Base-by-base conservation (phyloP, 2,113 vertebrate genomes). In the Semicossyphus pulcher region DNA sequence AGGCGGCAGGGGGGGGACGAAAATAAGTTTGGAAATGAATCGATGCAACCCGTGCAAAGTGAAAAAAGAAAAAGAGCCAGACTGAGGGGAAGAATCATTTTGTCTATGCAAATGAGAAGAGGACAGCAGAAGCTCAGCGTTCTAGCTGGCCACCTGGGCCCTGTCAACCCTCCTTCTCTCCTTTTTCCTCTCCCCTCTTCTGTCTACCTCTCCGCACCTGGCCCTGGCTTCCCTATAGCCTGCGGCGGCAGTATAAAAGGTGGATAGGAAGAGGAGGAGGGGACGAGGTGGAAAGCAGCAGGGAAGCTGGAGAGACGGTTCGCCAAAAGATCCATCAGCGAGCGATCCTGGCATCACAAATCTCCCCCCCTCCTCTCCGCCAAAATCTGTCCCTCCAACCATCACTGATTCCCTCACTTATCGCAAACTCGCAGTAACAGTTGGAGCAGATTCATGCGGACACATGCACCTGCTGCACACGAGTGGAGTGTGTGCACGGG, bases 81-180 rank as follows among this genome's bases (percentile, higher is more conserved):
- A 76, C 47, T 65, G 66, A 59, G 48, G 62, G 48, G 66, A 32
- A 66, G 83, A 65, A 77, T 12, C 31, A 82, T 86, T 72, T 85
- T 88, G 72, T 87, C 49, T 53, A 85, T 91, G 85, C 85, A 88
- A 90, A 91, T 88, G 76, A 84, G 77, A 54, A 45, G 53, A 21
- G 48, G 45, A 82, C 61, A 67, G 81, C 63, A 60, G 71, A 60
- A 67, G 74, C 73, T 73, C 54, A 34, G 71, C 56, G 16, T 72
- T 76, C 54, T 64, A 63, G 45, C 72, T 63, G 74, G 81, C 84
- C 87, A 90, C 86, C 89, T 89, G 90, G 85, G 85, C 66, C 67
- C 77, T 68, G 81, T 86, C 88, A 85, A 44, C 83, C 63, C 28
- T 71, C 18, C 15, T 20, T 65, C 78, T 67, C 73, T 57, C 31